These are phyloP conservation scores for Diarsia mendica DNA, from an alignment of 2,888 invertebrate genomes.

Conservation along the genomic window DNA sequence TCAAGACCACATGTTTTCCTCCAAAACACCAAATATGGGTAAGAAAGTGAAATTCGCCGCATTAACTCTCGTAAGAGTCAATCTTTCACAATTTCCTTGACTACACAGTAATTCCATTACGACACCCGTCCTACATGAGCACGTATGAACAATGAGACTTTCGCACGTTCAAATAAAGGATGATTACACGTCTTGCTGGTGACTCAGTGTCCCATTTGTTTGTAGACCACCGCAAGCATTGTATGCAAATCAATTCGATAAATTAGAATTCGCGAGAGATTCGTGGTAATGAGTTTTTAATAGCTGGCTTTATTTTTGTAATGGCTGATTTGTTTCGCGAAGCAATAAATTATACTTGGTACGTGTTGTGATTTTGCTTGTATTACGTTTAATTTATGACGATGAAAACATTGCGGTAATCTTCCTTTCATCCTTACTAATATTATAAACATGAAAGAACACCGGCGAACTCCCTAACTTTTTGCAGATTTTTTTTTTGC, in stretches of 20 bases:
- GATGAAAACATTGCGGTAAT: background rate
- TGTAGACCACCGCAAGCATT: constrained; percentile 74
- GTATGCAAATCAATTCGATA: constrained; percentile 80
- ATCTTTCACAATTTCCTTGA: constrained; percentile 69
- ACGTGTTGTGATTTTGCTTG: constrained; percentile 18
- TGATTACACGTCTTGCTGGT: constrained; percentile 60
- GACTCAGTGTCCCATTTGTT: constrained; percentile 74
- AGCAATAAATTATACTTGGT: constrained; percentile 21
- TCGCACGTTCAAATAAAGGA: constrained; percentile 66
- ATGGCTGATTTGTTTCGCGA: constrained; percentile 8
- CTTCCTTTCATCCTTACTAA: too few relatives aligned
- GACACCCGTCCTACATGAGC: constrained; percentile 64
- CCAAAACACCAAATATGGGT: constrained; percentile 12
- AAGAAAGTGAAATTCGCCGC: constrained; percentile 44
- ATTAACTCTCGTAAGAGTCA: constrained; percentile 46
- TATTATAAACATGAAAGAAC: too few relatives aligned
- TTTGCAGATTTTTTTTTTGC: too few relatives aligned
- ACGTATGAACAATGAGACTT: constrained; percentile 65
- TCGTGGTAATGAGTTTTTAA: constrained; percentile 76
- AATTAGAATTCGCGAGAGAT: constrained; percentile 72
- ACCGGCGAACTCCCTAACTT: too few relatives aligned
- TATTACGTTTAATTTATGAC: constrained; percentile 8
- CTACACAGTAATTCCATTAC: constrained; percentile 71
- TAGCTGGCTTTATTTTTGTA: constrained; percentile 60
- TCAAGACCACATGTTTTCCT: constrained; percentile 2